Conservation (phyloP, 1,140 invertebrate genomes). For the Rhagoletis zephyria region DNA sequence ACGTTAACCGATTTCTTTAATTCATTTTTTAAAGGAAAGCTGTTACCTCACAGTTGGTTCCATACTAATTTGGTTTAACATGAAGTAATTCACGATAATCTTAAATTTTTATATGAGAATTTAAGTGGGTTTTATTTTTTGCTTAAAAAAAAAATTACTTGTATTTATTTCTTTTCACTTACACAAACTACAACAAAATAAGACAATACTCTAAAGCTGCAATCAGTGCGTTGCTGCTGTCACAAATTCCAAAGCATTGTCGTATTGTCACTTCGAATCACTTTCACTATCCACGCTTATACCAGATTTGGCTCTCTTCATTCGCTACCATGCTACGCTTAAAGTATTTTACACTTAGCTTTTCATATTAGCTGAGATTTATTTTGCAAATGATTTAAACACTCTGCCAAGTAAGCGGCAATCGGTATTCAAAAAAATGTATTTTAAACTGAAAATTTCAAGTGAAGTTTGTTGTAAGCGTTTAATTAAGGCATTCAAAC, state of each 20-base stretch:
- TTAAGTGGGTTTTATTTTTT: no score
- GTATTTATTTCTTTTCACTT: neutral
- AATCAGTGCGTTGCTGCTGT: neutral
- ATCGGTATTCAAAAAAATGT: neutral
- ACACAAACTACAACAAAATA: neutral
- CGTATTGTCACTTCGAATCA: neutral
- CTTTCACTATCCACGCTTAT: conserved; percentile 1
- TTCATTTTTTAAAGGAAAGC: no score
- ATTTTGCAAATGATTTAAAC: neutral
- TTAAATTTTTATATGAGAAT: no score
- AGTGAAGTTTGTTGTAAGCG: no score
- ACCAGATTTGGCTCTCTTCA: neutral
- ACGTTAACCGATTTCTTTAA: no score
- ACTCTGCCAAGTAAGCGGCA: neutral
- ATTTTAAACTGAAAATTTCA: neutral
- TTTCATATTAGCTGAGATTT: neutral
- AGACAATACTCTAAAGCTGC: neutral
- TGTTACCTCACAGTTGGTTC: no score
- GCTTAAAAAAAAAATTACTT: no score
- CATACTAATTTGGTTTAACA: no score
- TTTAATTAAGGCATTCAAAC: no score
- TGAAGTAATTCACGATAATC: no score
- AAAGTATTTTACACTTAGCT: neutral
- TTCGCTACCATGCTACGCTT: neutral
- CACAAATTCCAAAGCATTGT: neutral